These are phyloP conservation scores for Desmodus rotundus DNA, from an alignment of 2,113 vertebrate genomes.

Conservation along the genomic window DNA sequence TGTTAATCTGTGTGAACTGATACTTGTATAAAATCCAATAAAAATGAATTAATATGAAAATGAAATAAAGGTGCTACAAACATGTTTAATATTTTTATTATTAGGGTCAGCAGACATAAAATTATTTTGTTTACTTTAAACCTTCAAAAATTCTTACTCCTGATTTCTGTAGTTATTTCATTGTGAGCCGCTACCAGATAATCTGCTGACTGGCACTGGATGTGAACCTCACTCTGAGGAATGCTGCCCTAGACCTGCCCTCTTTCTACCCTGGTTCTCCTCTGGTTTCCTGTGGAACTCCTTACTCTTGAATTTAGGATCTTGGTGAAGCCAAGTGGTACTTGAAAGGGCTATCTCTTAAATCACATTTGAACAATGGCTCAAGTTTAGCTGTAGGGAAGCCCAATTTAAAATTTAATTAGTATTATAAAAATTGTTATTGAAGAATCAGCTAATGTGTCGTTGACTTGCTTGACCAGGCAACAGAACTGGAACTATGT, in stretches of 20 bases:
- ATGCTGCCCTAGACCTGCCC: background rate
- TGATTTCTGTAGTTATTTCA: background rate
- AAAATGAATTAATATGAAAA: background rate
- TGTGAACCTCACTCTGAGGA: background rate
- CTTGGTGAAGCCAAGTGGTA: background rate
- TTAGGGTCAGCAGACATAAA: background rate
- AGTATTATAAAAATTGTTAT: background rate
- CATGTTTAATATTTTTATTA: background rate
- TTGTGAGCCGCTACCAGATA: background rate
- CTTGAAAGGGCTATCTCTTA: background rate
- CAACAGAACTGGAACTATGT: background rate
- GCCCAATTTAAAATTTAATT: slow-evolving; percentile 12
- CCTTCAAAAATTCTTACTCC: background rate
- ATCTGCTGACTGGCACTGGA: background rate
- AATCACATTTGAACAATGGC: background rate
- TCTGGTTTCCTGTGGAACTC: background rate
- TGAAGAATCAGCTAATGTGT: background rate
- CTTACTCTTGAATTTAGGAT: background rate
- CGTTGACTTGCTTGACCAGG: background rate
- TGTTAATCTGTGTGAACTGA: background rate
- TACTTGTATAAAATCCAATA: background rate
- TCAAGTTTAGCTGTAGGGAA: background rate
- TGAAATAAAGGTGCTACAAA: background rate
- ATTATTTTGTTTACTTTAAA: background rate
- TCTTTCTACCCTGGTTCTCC: background rate